Evolutionary conservation across 2,888 invertebrate species (phyloP).

Genomic region (Adelognathus sp.): DNA sequence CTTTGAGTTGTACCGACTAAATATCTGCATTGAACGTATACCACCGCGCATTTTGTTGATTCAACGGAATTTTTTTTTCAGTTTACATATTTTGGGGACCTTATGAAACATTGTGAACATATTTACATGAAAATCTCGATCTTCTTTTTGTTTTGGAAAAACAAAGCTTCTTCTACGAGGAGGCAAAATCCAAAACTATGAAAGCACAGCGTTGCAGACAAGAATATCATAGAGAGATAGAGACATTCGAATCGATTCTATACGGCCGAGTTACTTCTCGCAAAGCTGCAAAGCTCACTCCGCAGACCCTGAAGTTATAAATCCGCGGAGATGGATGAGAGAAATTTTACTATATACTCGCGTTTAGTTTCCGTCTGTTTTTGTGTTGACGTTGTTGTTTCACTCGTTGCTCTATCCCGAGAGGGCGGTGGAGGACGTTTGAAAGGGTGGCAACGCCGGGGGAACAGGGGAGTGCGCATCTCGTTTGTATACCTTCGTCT

Average conservation of each 20-base stretch:
- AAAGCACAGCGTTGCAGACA: background rate
- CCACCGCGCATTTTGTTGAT: too few relatives aligned
- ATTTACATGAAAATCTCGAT: too few relatives aligned
- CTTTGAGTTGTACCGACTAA: too few relatives aligned
- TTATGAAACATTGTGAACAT: too few relatives aligned
- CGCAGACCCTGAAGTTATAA: background rate
- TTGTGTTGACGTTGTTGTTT: slow-evolving; percentile 49
- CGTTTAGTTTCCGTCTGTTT: slow-evolving; percentile 55
- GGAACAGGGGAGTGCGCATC: slow-evolving; percentile 17
- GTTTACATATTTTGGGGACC: background rate
- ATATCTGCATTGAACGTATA: too few relatives aligned
- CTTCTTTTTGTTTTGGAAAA: too few relatives aligned
- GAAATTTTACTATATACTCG: slow-evolving; percentile 28
- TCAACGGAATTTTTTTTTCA: too few relatives aligned
- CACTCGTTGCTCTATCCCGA: slow-evolving; percentile 50
- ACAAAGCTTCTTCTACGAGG: too few relatives aligned
- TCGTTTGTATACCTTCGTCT: slow-evolving; percentile 50
- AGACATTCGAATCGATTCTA: slow-evolving; percentile 53
- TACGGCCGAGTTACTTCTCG: slow-evolving; percentile 52
- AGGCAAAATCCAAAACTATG: background rate
- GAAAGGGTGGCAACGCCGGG: background rate
- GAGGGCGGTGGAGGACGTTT: slow-evolving; percentile 28
- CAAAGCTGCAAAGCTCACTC: slow-evolving; percentile 35
- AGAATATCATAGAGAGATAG: background rate
- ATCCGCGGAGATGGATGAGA: slow-evolving; percentile 47